Evolutionary conservation across 2,113 vertebrate species (phyloP).

Genomic region (Ailurus styani): DNA sequence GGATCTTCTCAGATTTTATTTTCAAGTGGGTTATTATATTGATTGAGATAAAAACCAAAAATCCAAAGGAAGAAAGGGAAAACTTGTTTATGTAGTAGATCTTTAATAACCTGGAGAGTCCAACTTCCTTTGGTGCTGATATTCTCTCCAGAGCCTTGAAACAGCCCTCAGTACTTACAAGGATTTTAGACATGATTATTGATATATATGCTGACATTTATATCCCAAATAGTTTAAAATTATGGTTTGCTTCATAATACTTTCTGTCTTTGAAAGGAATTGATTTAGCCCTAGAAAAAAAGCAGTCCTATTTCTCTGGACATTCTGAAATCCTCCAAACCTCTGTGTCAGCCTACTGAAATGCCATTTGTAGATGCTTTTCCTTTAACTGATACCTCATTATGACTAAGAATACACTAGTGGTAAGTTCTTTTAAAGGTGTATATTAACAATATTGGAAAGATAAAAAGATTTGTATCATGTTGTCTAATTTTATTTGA

Average conservation of each 20-base stretch:
- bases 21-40: neutral
- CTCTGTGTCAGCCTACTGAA: neutral
- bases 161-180: neutral
- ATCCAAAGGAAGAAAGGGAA: neutral
- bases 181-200: neutral
- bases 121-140: neutral
- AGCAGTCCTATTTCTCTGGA: neutral
- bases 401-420: conserved; percentile 19
- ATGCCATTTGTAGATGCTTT: neutral
- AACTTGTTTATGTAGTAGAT: neutral
- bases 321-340: neutral
- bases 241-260: neutral
- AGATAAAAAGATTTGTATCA: neutral
- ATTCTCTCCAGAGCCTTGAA: neutral
- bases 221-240: neutral
- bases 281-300: neutral
- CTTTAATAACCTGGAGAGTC: neutral
- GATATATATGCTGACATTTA: neutral
- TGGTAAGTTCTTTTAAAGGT: neutral
- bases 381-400: neutral
- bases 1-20: neutral
- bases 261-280: conserved; percentile 12
- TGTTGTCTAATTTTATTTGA: conserved; percentile 43
- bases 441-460: conserved; percentile 56
- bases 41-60: conserved; percentile 29